These are phyloP conservation scores for Drosophila varians DNA, from an alignment of 1,140 invertebrate species.

Conservation along the genomic window DNA sequence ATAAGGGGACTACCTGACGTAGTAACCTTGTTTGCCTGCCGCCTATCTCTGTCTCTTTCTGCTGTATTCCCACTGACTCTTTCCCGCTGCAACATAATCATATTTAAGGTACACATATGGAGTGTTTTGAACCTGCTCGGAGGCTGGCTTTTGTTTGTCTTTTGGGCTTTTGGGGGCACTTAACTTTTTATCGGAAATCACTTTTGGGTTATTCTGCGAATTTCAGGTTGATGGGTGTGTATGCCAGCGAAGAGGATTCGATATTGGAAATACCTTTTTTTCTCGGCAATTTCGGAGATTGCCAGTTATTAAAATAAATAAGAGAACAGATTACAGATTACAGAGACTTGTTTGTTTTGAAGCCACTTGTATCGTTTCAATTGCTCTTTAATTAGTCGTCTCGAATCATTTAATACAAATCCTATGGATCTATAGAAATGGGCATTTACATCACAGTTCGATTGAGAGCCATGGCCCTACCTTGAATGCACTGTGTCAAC, in stretches of 20 bases:
- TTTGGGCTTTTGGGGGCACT: constrained; percentile 59
- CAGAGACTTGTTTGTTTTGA: no score
- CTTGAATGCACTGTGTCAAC: background rate
- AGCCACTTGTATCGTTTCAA: no score
- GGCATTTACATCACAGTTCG: background rate
- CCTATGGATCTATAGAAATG: background rate
- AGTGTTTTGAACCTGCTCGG: constrained; percentile 59
- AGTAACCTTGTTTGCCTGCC: constrained; percentile 58
- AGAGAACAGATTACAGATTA: background rate
- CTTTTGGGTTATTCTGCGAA: constrained; percentile 65
- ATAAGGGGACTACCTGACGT: constrained; percentile 59
- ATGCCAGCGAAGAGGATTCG: background rate
- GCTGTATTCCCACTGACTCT: background rate
- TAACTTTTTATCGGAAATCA: constrained; percentile 78
- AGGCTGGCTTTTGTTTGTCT: constrained; percentile 48
- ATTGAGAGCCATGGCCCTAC: background rate
- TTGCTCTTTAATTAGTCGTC: background rate
- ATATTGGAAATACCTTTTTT: background rate
- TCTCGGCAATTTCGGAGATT: no score
- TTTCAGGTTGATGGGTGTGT: constrained; percentile 39
- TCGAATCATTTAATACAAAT: background rate
- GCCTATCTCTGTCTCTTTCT: background rate
- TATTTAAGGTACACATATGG: constrained; percentile 71
- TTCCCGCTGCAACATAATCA: constrained; percentile 62
- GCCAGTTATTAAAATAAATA: background rate